Evolutionary conservation across 2,797 vertebrate species (phyloP).

Genomic region (Meriones psammophilus): DNA sequence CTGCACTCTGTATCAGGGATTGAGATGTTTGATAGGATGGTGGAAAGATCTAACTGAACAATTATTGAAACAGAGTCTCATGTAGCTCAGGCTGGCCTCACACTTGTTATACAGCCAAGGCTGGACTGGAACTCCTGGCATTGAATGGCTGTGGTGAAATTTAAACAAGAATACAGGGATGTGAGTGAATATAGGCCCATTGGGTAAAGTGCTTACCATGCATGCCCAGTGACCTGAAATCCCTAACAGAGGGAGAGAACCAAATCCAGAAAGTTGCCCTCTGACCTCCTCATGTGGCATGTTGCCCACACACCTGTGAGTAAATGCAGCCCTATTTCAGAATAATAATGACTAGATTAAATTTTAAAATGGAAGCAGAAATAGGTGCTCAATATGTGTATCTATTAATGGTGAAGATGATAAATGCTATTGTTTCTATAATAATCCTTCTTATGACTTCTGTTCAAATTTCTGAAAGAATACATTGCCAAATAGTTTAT

Average conservation of each 20-base stretch:
- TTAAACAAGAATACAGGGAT: background rate
- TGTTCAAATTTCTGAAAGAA: background rate
- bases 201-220: background rate
- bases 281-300: background rate
- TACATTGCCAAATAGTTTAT: background rate
- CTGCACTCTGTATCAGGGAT: background rate
- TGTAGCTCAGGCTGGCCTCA: background rate
- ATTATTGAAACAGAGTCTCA: background rate
- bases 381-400: background rate
- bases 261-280: background rate
- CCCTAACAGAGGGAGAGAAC: background rate
- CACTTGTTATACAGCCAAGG: background rate
- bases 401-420: background rate
- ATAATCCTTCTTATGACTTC: slow-evolving; percentile 42
- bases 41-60: background rate
- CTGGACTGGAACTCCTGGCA: background rate
- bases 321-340: background rate
- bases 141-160: background rate
- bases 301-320: background rate
- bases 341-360: background rate
- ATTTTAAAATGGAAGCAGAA: background rate
- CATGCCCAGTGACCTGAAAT: background rate
- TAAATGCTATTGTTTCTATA: background rate
- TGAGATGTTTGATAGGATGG: slow-evolving; percentile 10
- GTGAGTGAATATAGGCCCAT: background rate